Percentiles rank a stretch among this genome's conserved stretches.
Evolutionary conservation across 2,113 vertebrate species (phyloP).

Genomic region (Suricata suricatta): DNA sequence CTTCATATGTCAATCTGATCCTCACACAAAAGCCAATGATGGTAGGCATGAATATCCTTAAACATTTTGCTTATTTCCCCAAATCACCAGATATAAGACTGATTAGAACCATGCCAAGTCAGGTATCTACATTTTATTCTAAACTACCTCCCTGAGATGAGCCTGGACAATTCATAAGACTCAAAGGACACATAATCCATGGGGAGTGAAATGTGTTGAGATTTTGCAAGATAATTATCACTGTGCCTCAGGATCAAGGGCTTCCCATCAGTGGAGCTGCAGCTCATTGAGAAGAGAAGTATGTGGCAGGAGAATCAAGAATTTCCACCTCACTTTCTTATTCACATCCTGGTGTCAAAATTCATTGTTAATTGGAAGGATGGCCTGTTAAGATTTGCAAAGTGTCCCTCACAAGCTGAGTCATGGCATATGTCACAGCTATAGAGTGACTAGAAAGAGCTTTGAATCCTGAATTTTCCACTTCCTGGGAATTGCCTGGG

Average conservation of each 20-base stretch:
- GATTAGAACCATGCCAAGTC: not conserved
- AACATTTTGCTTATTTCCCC: constrained; percentile 38
- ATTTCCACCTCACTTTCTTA: not conserved
- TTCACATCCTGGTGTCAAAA: not conserved
- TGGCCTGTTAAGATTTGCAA: not conserved
- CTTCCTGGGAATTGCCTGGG: not conserved
- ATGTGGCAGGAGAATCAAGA: not conserved
- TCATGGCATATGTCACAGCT: not conserved
- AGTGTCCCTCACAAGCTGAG: not conserved
- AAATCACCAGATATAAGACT: not conserved
- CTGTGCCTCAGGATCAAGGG: not conserved
- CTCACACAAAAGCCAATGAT: constrained; percentile 21
- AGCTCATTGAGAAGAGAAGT: not conserved
- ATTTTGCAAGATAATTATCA: not conserved
- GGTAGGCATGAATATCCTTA: not conserved
- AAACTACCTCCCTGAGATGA: constrained; percentile 51
- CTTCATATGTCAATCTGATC: constrained; percentile 58
- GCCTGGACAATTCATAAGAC: not conserved
- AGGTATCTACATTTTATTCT: not conserved
- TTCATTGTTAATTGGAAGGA: constrained; percentile 10
- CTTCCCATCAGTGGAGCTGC: not conserved
- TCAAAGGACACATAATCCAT: not conserved
- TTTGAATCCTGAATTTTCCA: not conserved
- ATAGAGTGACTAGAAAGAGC: not conserved
- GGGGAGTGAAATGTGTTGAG: not conserved